Evolutionary conservation across 1,140 invertebrate species (phyloP), one percentile per base, ranked within the genome.

Genomic region (Periplaneta americana): DNA sequence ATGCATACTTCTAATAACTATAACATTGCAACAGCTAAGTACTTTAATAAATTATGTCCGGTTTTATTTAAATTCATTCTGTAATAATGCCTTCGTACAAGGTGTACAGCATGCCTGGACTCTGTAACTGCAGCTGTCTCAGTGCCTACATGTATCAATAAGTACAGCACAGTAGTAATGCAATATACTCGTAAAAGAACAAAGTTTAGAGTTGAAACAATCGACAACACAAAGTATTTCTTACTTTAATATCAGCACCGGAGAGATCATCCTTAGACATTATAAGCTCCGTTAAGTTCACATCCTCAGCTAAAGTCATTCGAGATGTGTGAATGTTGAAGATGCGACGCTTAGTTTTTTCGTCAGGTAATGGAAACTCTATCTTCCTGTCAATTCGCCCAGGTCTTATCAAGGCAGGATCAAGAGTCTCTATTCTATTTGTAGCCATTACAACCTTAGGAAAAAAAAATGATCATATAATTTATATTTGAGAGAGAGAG

Each of bases 241-340:
- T 84, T 89, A 93, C 93, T 89, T 96, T 96, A 83, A 96, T 96
- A 87, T 96, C 95, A n/a, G 99, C 99, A 33, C 99, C 99, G 77
- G 98, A 99, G 0, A 99, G 91, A 91, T 99, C 99, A 92, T 99
- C 99, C 88, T 99, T 99, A 6, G 98, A 96, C 96, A 99, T 98
- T 80, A 99, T 98, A 34, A 99, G 92, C 87, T 99, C 99, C 83
- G 98, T 97, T 9, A 99, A 91, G 87, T 99, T 98, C 10, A 99
- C 99, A 91, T 99, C 98, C 84, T 96, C 95, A 37, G 98, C 94
- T 33, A 99, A 90, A 1, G 98, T 99, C 99, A 99, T 99, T 82
- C 97, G 92, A 17, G 96, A 96, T 0, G 99, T 99, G 87, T 99
- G 99, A 86, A 99, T 99, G 82, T 95, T 97, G 88, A 99, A 99